phyloP scores from a whole-genome alignment of 2,797 vertebrate species.

The Hydrophis major region DNA sequence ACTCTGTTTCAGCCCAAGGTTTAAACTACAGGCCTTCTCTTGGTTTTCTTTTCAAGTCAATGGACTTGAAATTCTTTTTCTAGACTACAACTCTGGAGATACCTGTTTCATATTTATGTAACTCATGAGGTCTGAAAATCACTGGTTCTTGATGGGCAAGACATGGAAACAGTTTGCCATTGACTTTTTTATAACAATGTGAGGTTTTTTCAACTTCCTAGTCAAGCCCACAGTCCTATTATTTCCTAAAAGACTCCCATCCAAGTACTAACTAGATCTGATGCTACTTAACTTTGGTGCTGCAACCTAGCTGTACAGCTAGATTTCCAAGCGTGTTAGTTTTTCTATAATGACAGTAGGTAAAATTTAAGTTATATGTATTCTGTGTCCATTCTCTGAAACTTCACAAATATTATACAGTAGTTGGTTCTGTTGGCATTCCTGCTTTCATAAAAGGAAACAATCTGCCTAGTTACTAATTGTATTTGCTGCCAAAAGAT shows the following conservation, averaged over 20 bases:
- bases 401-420: background rate
- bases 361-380: background rate
- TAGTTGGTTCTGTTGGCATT: background rate
- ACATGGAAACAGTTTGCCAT: background rate
- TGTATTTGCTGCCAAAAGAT: background rate
- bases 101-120: background rate
- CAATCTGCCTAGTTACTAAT: background rate
- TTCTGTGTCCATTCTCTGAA: background rate
- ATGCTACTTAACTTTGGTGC: background rate
- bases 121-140: background rate
- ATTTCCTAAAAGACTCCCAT: background rate
- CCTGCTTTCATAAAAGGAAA: background rate
- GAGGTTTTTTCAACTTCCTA: background rate
- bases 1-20: background rate
- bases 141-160: background rate
- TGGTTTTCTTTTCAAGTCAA: background rate
- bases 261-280: background rate
- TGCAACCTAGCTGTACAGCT: conserved; percentile 17
- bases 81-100: background rate
- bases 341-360: background rate
- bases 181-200: background rate
- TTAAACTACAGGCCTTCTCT: background rate
- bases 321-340: background rate
- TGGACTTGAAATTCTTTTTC: background rate
- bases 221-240: background rate